Conservation (phyloP, 2,888 invertebrate species). For the Cheilosia vulpina region DNA sequence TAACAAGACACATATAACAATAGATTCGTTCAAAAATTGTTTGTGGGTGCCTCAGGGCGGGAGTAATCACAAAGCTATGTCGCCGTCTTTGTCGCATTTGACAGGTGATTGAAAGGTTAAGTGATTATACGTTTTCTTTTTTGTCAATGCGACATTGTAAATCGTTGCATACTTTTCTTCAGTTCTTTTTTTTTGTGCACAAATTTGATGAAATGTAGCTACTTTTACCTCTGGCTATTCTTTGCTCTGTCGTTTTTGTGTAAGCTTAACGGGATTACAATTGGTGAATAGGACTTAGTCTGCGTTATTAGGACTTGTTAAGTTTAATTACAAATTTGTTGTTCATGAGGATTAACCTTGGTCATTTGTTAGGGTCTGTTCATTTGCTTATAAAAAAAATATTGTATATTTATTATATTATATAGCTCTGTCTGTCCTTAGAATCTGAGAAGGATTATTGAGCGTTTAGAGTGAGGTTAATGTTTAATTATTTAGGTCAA, state of each 20-base stretch:
- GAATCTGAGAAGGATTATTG: too few relatives aligned
- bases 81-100: slow-evolving; percentile 36
- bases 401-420: too few relatives aligned
- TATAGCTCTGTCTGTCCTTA: too few relatives aligned
- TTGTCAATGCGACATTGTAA: slow-evolving; percentile 13
- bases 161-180: slow-evolving; percentile 7
- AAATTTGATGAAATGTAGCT: background rate
- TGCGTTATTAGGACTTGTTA: slow-evolving; percentile 24
- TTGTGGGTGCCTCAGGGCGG: background rate
- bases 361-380: background rate
- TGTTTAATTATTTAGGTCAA: too few relatives aligned
- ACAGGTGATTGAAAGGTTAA: slow-evolving; percentile 68
- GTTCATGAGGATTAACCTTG: background rate
- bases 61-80: slow-evolving; percentile 29
- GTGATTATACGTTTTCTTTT: slow-evolving; percentile 25
- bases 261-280: slow-evolving; percentile 15
- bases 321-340: background rate
- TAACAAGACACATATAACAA: slow-evolving; percentile 7
- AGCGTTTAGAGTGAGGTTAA: too few relatives aligned
- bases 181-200: background rate
- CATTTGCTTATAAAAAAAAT: background rate
- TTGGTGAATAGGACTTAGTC: slow-evolving; percentile 33
- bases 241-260: background rate
- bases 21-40: slow-evolving; percentile 1
- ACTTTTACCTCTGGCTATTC: too few relatives aligned